These are phyloP conservation scores for Escarpia spicata DNA, from an alignment of 2,888 invertebrate genomes.

Conservation along the genomic window DNA sequence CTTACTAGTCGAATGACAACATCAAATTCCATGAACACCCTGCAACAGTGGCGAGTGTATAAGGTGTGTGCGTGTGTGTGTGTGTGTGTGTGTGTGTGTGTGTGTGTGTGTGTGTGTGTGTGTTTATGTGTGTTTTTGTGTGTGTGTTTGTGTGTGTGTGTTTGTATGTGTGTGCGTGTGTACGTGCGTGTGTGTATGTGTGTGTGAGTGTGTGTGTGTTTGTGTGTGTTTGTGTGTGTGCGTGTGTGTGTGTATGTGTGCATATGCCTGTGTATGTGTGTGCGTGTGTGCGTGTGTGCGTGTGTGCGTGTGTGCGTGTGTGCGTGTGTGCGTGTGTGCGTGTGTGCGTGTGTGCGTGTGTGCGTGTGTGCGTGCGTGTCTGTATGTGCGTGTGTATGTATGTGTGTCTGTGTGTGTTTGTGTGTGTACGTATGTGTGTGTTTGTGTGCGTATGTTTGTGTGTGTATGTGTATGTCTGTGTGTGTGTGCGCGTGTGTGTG, in stretches of 20 bases:
- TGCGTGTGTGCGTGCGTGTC: background rate
- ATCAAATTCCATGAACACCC: no score
- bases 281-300: background rate
- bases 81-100: no score
- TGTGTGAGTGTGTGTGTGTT: background rate
- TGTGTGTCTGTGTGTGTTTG: background rate
- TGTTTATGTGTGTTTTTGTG: no score
- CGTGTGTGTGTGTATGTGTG: background rate
- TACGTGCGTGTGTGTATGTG: no score
- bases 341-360: no score
- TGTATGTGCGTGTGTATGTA: background rate
- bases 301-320: background rate
- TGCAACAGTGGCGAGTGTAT: no score
- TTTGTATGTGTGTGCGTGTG: no score
- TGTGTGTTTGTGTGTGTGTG: no score
- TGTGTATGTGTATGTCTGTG: background rate
- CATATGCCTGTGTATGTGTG: background rate
- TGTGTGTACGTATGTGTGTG: background rate
- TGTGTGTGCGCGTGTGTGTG: background rate
- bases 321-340: background rate
- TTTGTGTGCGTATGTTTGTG: background rate
- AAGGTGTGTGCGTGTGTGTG: no score
- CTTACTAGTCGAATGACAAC: no score
- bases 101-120: no score
- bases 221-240: background rate